These are phyloP conservation scores for Amphipyra berbera DNA, from an alignment of 2,888 invertebrate species.

Conservation along the genomic window DNA sequence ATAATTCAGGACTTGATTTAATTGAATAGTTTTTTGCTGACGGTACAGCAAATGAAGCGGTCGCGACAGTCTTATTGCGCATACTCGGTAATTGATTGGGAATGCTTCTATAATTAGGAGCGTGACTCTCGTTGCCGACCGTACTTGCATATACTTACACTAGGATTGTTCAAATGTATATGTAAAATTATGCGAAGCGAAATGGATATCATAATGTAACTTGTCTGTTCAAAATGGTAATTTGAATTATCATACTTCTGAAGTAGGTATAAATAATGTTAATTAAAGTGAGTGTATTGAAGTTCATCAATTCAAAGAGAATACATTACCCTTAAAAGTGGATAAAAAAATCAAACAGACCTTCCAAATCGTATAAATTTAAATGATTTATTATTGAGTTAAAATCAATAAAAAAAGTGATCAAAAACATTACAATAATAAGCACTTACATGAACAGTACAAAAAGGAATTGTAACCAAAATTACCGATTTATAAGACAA, in stretches of 20 bases:
- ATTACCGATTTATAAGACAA: conserved; percentile 56
- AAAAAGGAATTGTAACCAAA: conserved; percentile 48
- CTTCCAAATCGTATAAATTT: neutral
- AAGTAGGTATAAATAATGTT: neutral
- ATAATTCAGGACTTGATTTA: conserved; percentile 13
- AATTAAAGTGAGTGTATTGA: neutral
- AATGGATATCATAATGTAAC: conserved; percentile 33
- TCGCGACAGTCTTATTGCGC: conserved; percentile 77
- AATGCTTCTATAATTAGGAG: conserved; percentile 90
- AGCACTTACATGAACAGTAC: neutral
- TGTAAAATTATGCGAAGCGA: conserved; percentile 31
- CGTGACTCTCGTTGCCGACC: conserved; percentile 82
- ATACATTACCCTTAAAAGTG: no score
- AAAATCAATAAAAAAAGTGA: conserved; percentile 18
- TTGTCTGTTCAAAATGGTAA: conserved; percentile 30
- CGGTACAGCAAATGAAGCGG: conserved; percentile 78
- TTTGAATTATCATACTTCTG: conserved; percentile 10
- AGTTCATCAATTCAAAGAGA: conserved; percentile 2
- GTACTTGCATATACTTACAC: conserved; percentile 60
- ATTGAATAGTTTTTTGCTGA: conserved; percentile 61
- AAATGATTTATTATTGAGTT: conserved; percentile 9
- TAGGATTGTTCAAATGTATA: conserved; percentile 24
- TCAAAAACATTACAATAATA: conserved; percentile 12
- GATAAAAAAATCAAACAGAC: no score
- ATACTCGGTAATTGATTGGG: conserved; percentile 88